A percentile compares a stretch with the other conserved stretches of the same genome.
These are phyloP conservation scores for Chionoecetes opilio DNA, from an alignment of 1,140 invertebrate species.

Conservation along the genomic window DNA sequence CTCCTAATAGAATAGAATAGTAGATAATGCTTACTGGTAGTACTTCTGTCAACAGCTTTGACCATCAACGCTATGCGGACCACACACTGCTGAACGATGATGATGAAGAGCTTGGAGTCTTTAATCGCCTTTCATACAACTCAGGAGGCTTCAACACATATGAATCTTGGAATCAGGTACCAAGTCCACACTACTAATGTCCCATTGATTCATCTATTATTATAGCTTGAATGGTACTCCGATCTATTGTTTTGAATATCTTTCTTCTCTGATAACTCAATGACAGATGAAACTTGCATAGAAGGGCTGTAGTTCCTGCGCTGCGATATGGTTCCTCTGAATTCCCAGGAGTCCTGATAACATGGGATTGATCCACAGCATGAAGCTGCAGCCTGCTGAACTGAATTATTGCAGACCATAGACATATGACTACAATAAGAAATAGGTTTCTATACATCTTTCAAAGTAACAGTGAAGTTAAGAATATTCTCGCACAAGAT, in stretches of 20 bases:
- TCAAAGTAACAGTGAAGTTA: too few relatives aligned
- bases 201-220: neutral
- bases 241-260: neutral
- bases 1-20: neutral
- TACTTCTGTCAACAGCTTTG: neutral
- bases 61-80: neutral
- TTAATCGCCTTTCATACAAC: neutral
- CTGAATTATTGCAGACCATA: too few relatives aligned
- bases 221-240: neutral
- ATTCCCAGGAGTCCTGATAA: neutral
- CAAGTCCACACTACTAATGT: neutral
- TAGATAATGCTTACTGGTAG: neutral
- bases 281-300: conserved; percentile 16
- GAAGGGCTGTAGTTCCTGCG: neutral
- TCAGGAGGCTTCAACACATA: neutral
- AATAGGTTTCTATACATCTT: too few relatives aligned
- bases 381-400: too few relatives aligned
- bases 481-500: too few relatives aligned
- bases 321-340: neutral
- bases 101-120: conserved; percentile 2
- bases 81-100: neutral
- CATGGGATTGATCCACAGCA: neutral
- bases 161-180: neutral
- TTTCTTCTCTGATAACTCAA: neutral
- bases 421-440: too few relatives aligned